Percentiles rank a stretch among this genome's conserved stretches.
These are phyloP conservation scores for Platyrinchus mystaceus DNA, from an alignment of 2,797 vertebrate genomes.

Conservation along the genomic window DNA sequence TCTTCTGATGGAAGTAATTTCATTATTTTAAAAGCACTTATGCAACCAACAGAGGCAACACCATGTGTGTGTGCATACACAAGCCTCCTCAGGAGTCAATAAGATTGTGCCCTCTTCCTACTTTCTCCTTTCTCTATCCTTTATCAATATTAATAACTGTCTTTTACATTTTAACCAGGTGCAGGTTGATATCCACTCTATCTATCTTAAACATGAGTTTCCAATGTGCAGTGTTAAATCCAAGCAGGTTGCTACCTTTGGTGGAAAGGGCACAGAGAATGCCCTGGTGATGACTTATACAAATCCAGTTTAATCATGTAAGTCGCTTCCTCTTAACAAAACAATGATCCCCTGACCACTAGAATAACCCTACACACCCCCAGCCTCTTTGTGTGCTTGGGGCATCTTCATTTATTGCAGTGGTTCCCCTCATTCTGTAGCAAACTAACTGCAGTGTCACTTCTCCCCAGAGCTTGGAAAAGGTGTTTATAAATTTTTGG, in stretches of 20 bases:
- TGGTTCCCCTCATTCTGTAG: not conserved
- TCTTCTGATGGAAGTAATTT: slow-evolving; percentile 67
- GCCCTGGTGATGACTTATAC: not conserved
- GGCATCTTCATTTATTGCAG: not conserved
- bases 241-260: not conserved
- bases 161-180: not conserved
- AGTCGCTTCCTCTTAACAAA: not conserved
- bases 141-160: slow-evolving; percentile 1
- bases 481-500: not conserved
- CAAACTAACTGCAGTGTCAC: not conserved
- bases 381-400: not conserved
- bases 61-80: not conserved
- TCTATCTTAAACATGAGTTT: not conserved
- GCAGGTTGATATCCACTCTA: not conserved
- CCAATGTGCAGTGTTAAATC: not conserved
- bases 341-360: not conserved
- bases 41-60: slow-evolving; percentile 23
- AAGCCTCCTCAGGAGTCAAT: not conserved
- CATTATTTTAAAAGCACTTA: slow-evolving; percentile 71
- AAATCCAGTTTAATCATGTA: not conserved
- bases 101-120: not conserved
- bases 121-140: slow-evolving; percentile 1
- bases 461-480: not conserved
- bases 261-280: not conserved
- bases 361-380: not conserved